Percentiles rank a stretch among this genome's conserved stretches.
Conservation (phyloP, 2,797 vertebrate genomes). For the Podarcis siculus region DNA sequence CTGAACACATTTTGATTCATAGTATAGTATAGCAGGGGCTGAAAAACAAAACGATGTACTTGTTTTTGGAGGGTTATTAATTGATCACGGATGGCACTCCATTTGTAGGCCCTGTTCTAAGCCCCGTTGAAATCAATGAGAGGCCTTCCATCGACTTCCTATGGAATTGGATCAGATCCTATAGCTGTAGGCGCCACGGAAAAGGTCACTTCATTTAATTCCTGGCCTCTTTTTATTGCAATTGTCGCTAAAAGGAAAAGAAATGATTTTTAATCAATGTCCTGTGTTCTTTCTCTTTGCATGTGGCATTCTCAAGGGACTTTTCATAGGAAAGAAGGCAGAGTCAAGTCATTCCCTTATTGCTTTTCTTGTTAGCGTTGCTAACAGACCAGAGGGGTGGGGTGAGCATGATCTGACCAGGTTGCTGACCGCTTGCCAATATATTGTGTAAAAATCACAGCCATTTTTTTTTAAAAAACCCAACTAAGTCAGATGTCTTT, state of each 20-base stretch:
- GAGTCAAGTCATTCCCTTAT: conserved; percentile 56
- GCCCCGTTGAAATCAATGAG: conserved; percentile 45
- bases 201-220: conserved; percentile 71
- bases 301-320: conserved; percentile 62
- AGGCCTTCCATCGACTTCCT: conserved; percentile 57
- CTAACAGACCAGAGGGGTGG: no score
- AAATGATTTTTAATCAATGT: conserved; percentile 64
- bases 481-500: neutral
- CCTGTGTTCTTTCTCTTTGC: conserved; percentile 65
- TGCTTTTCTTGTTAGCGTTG: conserved; percentile 60
- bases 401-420: conserved; percentile 17
- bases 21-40: conserved; percentile 34
- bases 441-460: neutral
- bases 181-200: conserved; percentile 66
- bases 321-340: conserved; percentile 60
- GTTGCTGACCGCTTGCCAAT: conserved; percentile 23
- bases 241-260: conserved; percentile 73
- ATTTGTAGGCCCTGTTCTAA: conserved; percentile 44
- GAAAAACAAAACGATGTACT: conserved; percentile 31
- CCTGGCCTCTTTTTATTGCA: conserved; percentile 68
- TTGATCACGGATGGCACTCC: conserved; percentile 58
- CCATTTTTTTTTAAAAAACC: neutral
- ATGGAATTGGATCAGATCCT: conserved; percentile 69
- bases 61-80: conserved; percentile 53
- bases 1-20: neutral